Evolutionary conservation across 2,113 vertebrate species (phyloP), one percentile per base, ranked within the genome.

Genomic region (Eurypyga helias): DNA sequence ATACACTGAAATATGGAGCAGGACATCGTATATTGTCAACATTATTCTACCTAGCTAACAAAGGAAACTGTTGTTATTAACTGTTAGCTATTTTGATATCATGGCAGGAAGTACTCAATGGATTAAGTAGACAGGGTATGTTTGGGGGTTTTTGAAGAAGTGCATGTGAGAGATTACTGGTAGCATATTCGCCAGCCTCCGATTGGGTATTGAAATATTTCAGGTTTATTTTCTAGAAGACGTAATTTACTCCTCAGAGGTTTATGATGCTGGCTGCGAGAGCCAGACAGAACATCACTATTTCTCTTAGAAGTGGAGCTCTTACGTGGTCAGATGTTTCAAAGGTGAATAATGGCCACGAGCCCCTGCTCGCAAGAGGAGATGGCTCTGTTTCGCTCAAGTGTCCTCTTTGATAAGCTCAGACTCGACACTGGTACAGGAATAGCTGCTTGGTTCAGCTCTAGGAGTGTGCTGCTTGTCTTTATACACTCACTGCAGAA

Each of bases 101-200:
- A 5, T 54, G 69, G 75, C 94, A 95, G 94, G 94, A 95, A 97
- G 95, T 65, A 57, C 31, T 89, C 23, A 12, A 1, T 87, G 86
- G 88, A 92, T 95, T 82, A 89, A 95, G 45, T 21, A 41, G 82
- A 19, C 23, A 20, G 46, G 29, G 19, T 58, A 78, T 73, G 54
- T 61, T 71, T 69, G 34, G 20, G 38, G 49, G 38, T 0, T 16
- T 67, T 65, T 43, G 71, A 75, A 77, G 23, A 38, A 62, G 52
- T 43, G n/a, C 36, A 5, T 64, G 69, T 34, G 29, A 93, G 92
- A 26, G 69, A 90, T 65, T 72, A 34, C 66, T 38, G 34, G n/a
- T 26, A 33, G 34, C 75, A 11, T 29, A 64, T 75, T 83, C 23
- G 4, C 83, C 57, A 75, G 73, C 87, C 48, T 67, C 70, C 31